These are phyloP conservation scores for Diarsia mendica DNA, from an alignment of 2,888 invertebrate genomes.

Conservation along the genomic window DNA sequence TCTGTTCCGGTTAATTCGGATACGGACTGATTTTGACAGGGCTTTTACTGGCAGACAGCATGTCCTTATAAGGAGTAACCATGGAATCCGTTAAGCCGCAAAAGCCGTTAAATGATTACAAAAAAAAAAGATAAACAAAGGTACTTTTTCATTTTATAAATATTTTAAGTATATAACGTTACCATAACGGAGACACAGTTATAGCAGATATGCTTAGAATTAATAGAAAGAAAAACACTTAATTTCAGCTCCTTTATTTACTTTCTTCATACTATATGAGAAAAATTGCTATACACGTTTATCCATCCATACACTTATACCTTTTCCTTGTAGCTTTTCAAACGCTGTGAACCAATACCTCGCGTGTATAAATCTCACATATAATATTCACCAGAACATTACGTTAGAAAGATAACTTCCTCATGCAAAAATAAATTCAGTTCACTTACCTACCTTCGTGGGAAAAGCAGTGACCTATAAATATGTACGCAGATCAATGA, in stretches of 20 bases:
- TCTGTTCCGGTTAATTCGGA: too few relatives aligned
- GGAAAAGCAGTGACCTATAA: constrained; percentile 61
- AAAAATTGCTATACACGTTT: constrained; percentile 12
- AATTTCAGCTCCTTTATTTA: not conserved
- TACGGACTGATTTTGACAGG: too few relatives aligned
- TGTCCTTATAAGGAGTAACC: too few relatives aligned
- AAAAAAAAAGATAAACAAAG: too few relatives aligned
- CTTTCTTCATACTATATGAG: not conserved
- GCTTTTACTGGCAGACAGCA: too few relatives aligned
- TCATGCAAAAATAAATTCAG: constrained; percentile 57
- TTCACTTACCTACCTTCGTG: constrained; percentile 53
- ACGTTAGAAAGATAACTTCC: constrained; percentile 53
- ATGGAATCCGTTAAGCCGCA: too few relatives aligned
- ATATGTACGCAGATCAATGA: constrained; percentile 55
- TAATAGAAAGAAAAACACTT: not conserved
- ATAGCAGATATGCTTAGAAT: not conserved
- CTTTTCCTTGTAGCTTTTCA: constrained; percentile 32
- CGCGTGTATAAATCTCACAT: constrained; percentile 38
- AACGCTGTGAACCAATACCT: constrained; percentile 31
- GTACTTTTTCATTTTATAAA: too few relatives aligned
- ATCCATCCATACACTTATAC: constrained; percentile 14
- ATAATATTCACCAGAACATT: constrained; percentile 48
- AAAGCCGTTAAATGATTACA: too few relatives aligned
- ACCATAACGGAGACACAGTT: not conserved
- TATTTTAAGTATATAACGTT: not conserved